Evolutionary conservation across 2,888 invertebrate species (phyloP), one percentile per base, ranked within the genome.

Genomic region (Dusona sp.): DNA sequence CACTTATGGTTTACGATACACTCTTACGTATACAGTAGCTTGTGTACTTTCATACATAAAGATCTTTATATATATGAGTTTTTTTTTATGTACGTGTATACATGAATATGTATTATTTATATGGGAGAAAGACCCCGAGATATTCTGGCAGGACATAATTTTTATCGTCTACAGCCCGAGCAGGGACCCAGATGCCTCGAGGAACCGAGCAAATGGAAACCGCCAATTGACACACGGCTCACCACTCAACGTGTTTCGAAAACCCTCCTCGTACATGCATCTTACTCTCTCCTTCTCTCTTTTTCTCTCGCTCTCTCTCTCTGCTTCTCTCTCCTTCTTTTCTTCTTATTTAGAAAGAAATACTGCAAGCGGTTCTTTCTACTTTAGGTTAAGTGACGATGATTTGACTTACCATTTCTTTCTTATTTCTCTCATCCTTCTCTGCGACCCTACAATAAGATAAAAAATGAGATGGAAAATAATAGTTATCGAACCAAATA

Each of bases 211-310:
- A 92, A 93, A 93, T 93, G 92, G 92, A 92, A 91, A 89, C 89
- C 89, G 90, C 88, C 92, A 92, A 93, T 92, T 92, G 92, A 92
- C 92, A 91, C 91, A 89, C 88, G 89, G 88, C 88, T 67, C 25
- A 79, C 81, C 79, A 86, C 85, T 86, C 85, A 83, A 83, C 83
- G 64, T 72, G 9, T 78, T 79, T 79, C 65, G 74, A 86, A 78
- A 51, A 22, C 36, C 72, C 54, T 36, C 61, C 33, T 72, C 29
- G 79, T 75, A 74, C 29, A 33, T 36, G 45, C 42, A 3, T 25
- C 64, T 36, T 29, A 22, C n/a, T 13, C 65, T 45, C n/a, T 42
- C 7, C 25, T 51, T 68, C 25, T 79, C 42, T 70, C 51, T 38
- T 16, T 25, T n/a, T 29, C 22, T 54, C 51, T 74, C 45, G 25